These are phyloP conservation scores for Deilephila elpenor DNA, from an alignment of 2,888 invertebrate species.

Conservation along the genomic window DNA sequence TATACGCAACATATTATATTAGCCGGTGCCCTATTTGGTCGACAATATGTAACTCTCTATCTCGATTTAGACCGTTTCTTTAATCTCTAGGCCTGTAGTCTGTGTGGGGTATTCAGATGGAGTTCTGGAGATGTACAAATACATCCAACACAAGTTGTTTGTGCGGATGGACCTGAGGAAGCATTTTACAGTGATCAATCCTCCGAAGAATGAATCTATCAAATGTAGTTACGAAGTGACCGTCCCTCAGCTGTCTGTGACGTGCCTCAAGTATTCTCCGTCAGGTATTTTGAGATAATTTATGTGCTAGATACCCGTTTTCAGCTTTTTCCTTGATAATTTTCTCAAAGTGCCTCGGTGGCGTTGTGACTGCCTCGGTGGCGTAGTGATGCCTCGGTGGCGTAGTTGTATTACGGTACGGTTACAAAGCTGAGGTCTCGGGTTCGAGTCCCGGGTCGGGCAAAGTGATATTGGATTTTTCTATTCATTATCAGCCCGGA, in stretches of 20 bases:
- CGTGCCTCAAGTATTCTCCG: constrained; percentile 83
- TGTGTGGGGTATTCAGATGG: constrained; percentile 81
- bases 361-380: too few species aligned
- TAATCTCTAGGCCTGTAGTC: constrained; percentile 68
- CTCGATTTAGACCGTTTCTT: neutral
- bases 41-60: too few species aligned
- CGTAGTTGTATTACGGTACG: too few species aligned
- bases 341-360: too few species aligned
- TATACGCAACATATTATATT: too few species aligned
- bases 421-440: too few species aligned
- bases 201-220: constrained; percentile 69
- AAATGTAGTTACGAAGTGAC: constrained; percentile 55
- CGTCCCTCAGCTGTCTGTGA: constrained; percentile 62
- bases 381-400: too few species aligned
- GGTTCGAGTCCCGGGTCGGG: too few species aligned
- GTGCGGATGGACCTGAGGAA: constrained; percentile 61
- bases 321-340: too few species aligned
- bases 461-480: too few species aligned
- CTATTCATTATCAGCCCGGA: too few species aligned
- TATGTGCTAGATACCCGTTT: neutral
- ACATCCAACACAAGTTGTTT: constrained; percentile 62
- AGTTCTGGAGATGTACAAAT: constrained; percentile 74
- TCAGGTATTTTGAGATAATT: constrained; percentile 66
- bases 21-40: too few species aligned
- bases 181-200: constrained; percentile 59